phyloP scores from a whole-genome alignment of 1,140 invertebrate species.

The Bombyx mandarina region DNA sequence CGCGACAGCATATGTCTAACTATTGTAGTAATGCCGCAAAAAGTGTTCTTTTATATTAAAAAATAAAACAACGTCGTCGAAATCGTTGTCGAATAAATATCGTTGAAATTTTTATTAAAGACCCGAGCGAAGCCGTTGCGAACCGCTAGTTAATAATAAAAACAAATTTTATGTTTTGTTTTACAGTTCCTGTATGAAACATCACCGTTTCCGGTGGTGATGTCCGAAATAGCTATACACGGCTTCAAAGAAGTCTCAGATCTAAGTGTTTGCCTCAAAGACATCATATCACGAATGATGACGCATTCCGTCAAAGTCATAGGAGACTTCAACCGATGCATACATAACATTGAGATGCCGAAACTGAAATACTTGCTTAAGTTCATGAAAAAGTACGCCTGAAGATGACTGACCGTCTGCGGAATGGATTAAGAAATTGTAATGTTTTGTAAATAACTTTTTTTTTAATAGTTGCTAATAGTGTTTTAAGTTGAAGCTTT shows the following conservation, averaged over 20 bases:
- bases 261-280: conserved; percentile 57
- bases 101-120: no score
- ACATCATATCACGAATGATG: conserved; percentile 65
- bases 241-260: conserved; percentile 65
- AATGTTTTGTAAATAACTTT: conserved; percentile 9
- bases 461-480: no score
- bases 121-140: no score
- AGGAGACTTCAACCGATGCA: conserved; percentile 61
- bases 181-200: conserved; percentile 64
- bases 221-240: conserved; percentile 62
- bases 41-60: no score
- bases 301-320: conserved; percentile 64
- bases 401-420: conserved; percentile 3
- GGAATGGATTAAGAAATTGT: not conserved
- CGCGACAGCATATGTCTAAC: no score
- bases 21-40: no score
- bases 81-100: no score
- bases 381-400: conserved; percentile 65
- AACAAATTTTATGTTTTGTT: not conserved
- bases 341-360: conserved; percentile 65
- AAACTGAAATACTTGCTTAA: conserved; percentile 61
- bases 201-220: conserved; percentile 62
- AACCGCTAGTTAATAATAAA: not conserved
- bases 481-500: no score
- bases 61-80: no score